Conservation (phyloP, 2,113 vertebrate species). For the Hypanus sabinus region DNA sequence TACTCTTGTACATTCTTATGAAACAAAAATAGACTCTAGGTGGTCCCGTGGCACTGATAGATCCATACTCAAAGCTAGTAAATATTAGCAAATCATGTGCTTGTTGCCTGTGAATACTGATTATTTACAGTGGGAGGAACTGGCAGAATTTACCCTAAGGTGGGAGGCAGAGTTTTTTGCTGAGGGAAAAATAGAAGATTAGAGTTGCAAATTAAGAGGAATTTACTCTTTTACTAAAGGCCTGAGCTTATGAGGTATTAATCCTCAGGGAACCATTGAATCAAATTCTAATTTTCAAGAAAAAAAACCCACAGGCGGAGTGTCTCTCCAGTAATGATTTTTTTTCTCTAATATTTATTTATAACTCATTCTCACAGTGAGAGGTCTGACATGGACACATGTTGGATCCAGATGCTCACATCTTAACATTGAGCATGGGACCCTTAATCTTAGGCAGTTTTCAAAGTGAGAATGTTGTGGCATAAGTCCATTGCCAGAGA, state of each 20-base stretch:
- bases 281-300: background rate
- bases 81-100: background rate
- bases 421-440: background rate
- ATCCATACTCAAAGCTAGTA: background rate
- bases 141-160: background rate
- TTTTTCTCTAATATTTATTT: background rate
- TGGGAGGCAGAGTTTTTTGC: background rate
- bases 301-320: background rate
- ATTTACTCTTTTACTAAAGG: background rate
- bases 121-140: background rate
- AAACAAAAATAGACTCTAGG: background rate
- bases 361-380: background rate
- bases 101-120: background rate
- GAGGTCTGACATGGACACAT: background rate
- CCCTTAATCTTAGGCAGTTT: background rate
- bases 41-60: background rate
- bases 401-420: constrained; percentile 10
- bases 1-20: background rate
- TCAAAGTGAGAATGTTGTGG: background rate
- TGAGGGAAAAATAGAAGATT: background rate
- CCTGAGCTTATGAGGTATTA: background rate
- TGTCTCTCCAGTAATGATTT: background rate
- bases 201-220: background rate
- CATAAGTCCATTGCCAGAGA: background rate
- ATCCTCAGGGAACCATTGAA: background rate